Base-by-base conservation (phyloP, 2,113 vertebrate species). In the Menidia beryllina region DNA sequence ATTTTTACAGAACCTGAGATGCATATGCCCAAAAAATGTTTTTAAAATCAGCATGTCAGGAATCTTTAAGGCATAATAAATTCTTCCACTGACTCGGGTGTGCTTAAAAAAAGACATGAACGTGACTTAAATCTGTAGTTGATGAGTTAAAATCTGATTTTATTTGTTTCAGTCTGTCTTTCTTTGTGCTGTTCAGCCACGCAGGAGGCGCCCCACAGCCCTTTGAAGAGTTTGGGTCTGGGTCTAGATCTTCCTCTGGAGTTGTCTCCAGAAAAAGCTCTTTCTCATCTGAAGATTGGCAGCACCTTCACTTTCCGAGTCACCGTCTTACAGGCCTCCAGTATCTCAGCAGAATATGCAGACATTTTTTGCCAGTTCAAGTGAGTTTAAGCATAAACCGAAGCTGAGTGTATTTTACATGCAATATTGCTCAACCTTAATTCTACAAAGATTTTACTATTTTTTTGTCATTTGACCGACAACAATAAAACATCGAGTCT, bases 311-410 rank as follows among this genome's bases (percentile, higher is more conserved):
- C 97, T 24, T 99, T 99, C 93, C 95, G 97, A 0, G 98, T 99
- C 88, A 99, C 98, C 0, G 97, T 99, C 59, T 88, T 99, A 47
- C 98, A 99, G 90, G 98, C 97, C 0, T 98, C 97, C 78, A 99
- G 97, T 91, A 99, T 99, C 90, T 98, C 98, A 0, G 96, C 97
- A 0, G 97, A 99, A 92, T 99, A 99, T 0, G 97, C 97, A 0
- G 98, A 99, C 88, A 99, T 99, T 91, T 99, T 99, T 94, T 99
- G 98, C 91, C 98, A 99, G 91, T 99, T 99, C 88, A 99, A 99
- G 98, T 99, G 77, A 93, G 94, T 70, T 36, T 26, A 36, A 51
- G 41, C 48, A n/a, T n/a, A n/a, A n/a, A n/a, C n/a, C n/a, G n/a
- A n/a, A n/a, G n/a, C n/a, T 65, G 25, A 34, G 12, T 34, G 14